phyloP scores from a whole-genome alignment of 2,797 vertebrate species.

The Tauraco hartlaubi region DNA sequence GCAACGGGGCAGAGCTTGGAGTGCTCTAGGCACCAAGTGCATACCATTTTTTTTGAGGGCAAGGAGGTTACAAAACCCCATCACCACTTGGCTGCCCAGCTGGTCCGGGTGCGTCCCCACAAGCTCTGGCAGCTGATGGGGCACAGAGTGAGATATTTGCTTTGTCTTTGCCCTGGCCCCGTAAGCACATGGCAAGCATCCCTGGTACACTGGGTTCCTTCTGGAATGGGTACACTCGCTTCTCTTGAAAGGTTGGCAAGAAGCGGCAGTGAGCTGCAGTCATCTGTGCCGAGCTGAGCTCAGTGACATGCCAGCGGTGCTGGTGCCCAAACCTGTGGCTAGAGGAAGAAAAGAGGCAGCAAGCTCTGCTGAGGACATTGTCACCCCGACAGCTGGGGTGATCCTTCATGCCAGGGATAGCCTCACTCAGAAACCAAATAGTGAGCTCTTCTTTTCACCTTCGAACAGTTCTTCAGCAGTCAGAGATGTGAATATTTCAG shows the following conservation, averaged over 20 bases:
- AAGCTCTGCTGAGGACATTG: background rate
- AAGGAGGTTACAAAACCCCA: background rate
- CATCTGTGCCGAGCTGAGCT: background rate
- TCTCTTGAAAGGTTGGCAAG: background rate
- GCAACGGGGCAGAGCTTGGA: background rate
- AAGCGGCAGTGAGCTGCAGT: rapidly evolving
- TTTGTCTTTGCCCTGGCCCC: background rate
- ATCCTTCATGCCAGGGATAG: background rate
- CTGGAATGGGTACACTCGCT: rapidly evolving
- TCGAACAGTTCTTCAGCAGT: background rate
- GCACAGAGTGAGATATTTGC: rapidly evolving
- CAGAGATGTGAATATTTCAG: background rate
- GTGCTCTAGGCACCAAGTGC: rapidly evolving
- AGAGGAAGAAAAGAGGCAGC: background rate
- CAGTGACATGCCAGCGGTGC: background rate
- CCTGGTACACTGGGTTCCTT: background rate
- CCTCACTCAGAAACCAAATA: background rate
- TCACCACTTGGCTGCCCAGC: background rate
- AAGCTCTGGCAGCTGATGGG: too few relatives aligned
- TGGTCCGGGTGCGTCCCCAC: rapidly evolving
- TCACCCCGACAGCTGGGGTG: rapidly evolving
- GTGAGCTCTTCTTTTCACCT: background rate
- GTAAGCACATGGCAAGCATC: rapidly evolving
- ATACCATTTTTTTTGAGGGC: background rate
- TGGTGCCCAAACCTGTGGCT: background rate